Evolutionary conservation across 2,113 vertebrate species (phyloP).

Genomic region (Rhinoderma darwinii): DNA sequence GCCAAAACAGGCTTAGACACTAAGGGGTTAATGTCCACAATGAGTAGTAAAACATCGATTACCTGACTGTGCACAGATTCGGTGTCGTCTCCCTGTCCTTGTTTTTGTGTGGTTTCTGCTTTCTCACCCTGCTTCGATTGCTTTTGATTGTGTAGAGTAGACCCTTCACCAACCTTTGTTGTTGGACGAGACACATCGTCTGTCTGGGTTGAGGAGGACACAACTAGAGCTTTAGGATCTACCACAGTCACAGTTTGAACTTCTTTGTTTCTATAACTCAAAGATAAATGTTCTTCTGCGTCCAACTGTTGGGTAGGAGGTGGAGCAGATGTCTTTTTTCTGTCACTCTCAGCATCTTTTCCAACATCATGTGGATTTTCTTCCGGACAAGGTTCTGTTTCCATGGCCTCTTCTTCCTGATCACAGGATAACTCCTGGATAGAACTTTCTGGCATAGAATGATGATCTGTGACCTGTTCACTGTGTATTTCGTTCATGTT

Average conservation of each 20-base stretch:
- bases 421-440: conserved; percentile 39
- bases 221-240: conserved; percentile 61
- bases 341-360: conserved; percentile 48
- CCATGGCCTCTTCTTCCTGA: conserved; percentile 60
- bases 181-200: conserved; percentile 64
- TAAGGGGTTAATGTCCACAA: background rate
- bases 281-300: background rate
- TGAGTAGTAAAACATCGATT: conserved; percentile 32
- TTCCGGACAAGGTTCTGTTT: conserved; percentile 57
- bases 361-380: background rate
- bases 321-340: conserved; percentile 60
- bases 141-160: conserved; percentile 63
- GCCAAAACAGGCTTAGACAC: no score
- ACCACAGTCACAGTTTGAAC: conserved; percentile 67
- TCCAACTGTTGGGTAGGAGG: conserved; percentile 49
- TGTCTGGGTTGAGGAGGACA: conserved; percentile 74
- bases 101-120: conserved; percentile 62
- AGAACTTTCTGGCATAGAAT: conserved; percentile 54
- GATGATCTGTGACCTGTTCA: conserved; percentile 51
- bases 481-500: conserved; percentile 61
- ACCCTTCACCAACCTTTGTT: conserved; percentile 67
- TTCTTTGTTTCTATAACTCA: conserved; percentile 66
- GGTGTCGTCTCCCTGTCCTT: conserved; percentile 66
- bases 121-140: conserved; percentile 66
- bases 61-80: conserved; percentile 78